Evolutionary conservation across 2,888 invertebrate species (phyloP).

Genomic region (Phaedon cochleariae): DNA sequence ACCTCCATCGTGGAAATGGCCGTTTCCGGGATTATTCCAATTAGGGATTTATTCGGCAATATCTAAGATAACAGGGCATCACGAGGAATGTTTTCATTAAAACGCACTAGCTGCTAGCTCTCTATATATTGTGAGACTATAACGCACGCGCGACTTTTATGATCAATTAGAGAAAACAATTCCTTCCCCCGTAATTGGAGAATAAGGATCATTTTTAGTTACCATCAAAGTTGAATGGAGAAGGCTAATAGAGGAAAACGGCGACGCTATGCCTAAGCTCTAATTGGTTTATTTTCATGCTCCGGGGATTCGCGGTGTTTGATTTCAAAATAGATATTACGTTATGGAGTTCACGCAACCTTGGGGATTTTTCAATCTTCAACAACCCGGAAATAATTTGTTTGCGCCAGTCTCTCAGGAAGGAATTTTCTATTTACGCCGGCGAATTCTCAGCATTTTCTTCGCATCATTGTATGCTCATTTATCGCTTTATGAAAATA

Average conservation of each 20-base stretch:
- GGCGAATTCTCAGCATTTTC: background rate
- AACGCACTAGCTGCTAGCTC: no score
- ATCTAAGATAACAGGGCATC: no score
- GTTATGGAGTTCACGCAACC: no score
- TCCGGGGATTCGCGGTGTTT: slow-evolving; percentile 16
- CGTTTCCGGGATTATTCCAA: background rate
- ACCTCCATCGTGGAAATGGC: background rate
- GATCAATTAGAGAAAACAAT: no score
- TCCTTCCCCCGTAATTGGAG: slow-evolving; percentile 50
- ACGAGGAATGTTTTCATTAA: no score
- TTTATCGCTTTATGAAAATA: background rate
- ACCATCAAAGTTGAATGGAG: slow-evolving; percentile 28
- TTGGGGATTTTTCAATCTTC: background rate
- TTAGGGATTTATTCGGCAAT: slow-evolving; percentile 3
- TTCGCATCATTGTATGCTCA: background rate
- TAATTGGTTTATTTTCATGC: slow-evolving; percentile 31
- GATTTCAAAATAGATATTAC: slow-evolving; percentile 1
- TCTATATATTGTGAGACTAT: no score
- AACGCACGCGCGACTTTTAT: no score
- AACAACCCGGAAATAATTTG: background rate
- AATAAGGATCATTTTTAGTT: slow-evolving; percentile 44
- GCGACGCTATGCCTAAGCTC: slow-evolving; percentile 20
- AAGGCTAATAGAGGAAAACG: slow-evolving; percentile 24
- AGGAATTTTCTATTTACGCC: background rate
- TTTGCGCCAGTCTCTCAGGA: background rate